These are phyloP conservation scores for Micromesistius poutassou DNA, from an alignment of 2,797 vertebrate genomes.

Conservation along the genomic window DNA sequence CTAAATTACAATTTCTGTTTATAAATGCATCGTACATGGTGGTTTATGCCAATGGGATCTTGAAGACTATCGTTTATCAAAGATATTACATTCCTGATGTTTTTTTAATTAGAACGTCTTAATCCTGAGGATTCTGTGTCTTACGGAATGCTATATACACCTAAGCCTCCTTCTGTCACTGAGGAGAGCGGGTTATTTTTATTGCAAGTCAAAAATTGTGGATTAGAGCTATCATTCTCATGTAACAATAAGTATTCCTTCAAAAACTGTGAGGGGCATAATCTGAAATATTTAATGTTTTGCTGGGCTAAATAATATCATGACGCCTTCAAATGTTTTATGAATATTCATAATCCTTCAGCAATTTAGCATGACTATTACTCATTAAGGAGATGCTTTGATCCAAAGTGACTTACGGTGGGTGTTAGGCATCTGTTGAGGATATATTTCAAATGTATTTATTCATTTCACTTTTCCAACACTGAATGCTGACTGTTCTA, in stretches of 20 bases:
- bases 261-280: not conserved
- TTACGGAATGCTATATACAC: not conserved
- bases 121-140: not conserved
- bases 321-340: not conserved
- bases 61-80: not conserved
- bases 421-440: not conserved
- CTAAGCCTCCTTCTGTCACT: not conserved
- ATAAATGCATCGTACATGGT: not conserved
- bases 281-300: slow-evolving; percentile 5
- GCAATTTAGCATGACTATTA: not conserved
- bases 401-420: not conserved
- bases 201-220: slow-evolving; percentile 8
- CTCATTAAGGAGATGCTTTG: too few relatives aligned
- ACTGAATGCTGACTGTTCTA: not conserved
- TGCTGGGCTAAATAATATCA: slow-evolving; percentile 8
- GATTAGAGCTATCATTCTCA: slow-evolving; percentile 3
- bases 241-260: slow-evolving; percentile 3
- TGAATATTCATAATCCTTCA: not conserved
- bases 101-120: not conserved
- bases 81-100: not conserved
- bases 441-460: not conserved
- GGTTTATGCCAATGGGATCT: not conserved
- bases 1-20: too few relatives aligned
- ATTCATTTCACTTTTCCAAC: not conserved
- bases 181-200: not conserved